Percentiles rank a stretch among this genome's conserved stretches.
Conservation (phyloP, 2,888 invertebrate species). For the Matsumyia berberina region DNA sequence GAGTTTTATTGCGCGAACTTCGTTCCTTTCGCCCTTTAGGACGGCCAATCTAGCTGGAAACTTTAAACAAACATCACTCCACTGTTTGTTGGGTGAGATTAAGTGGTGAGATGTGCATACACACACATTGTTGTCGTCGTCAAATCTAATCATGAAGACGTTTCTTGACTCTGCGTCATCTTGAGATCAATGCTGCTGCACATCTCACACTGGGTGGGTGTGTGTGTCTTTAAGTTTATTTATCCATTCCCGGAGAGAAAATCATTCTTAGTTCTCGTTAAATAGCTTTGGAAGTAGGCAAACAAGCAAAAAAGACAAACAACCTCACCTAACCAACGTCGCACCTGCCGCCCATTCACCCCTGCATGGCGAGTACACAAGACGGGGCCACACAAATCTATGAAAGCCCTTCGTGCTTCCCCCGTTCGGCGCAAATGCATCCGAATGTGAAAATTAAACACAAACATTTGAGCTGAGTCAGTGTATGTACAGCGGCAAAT, state of each 20-base stretch:
- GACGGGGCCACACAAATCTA: conserved; percentile 58
- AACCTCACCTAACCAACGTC: conserved; percentile 57
- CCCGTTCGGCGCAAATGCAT: conserved; percentile 39
- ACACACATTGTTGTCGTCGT: conserved; percentile 37
- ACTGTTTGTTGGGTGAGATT: conserved; percentile 47
- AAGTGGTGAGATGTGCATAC: conserved; percentile 66
- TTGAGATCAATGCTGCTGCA: conserved; percentile 43
- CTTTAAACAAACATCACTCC: conserved; percentile 68
- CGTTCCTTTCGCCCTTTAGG: conserved; percentile 23
- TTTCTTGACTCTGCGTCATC: conserved; percentile 40
- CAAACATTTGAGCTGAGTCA: conserved; percentile 61
- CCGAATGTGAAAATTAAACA: conserved; percentile 72
- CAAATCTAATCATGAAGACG: conserved; percentile 39
- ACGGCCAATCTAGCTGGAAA: conserved; percentile 45
- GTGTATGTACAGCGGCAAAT: conserved; percentile 60
- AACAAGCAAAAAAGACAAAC: conserved; percentile 55
- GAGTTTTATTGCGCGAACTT: conserved; percentile 50
- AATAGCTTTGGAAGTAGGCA: conserved; percentile 66
- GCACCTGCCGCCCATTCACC: conserved; percentile 68
- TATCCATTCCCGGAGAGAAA: conserved; percentile 20
- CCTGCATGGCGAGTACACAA: conserved; percentile 12
- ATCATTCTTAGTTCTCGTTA: conserved; percentile 61
- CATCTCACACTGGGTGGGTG: conserved; percentile 39
- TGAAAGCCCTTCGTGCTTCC: conserved; percentile 13
- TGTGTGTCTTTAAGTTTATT: conserved; percentile 30